A percentile compares a stretch with the other conserved stretches of the same genome.
These are phyloP conservation scores for Physella acuta DNA, from an alignment of 1,140 invertebrate genomes.

Conservation along the genomic window DNA sequence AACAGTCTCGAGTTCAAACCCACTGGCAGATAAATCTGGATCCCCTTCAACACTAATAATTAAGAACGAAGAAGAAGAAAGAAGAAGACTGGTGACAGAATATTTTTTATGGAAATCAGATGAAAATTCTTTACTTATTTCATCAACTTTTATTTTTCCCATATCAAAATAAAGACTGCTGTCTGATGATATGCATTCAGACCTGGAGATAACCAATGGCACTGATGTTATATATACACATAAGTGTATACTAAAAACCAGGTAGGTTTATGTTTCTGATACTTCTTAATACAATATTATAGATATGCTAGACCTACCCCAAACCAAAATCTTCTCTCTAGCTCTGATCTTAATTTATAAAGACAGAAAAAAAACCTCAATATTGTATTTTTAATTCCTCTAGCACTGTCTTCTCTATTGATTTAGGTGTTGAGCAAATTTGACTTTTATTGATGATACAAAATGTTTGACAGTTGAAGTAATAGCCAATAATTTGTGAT, in stretches of 20 bases:
- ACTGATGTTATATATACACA: conserved; percentile 25
- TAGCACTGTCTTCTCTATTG: not conserved
- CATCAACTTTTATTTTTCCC: not conserved
- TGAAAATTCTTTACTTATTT: not conserved
- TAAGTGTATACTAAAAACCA: conserved; percentile 31
- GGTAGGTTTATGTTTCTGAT: too few relatives aligned
- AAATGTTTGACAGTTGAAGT: not conserved
- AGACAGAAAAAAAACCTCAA: not conserved
- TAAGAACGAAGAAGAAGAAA: too few relatives aligned
- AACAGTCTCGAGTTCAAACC: not conserved
- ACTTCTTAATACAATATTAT: too few relatives aligned
- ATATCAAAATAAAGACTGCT: conserved; percentile 27
- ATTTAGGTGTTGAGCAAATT: not conserved
- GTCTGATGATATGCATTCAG: conserved; percentile 30
- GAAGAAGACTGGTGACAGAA: not conserved
- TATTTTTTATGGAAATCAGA: not conserved
- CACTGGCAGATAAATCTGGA: not conserved
- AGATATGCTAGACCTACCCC: too few relatives aligned
- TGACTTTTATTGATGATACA: not conserved
- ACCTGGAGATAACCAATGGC: conserved; percentile 29
- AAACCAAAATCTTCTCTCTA: too few relatives aligned
- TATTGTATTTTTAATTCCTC: not conserved
- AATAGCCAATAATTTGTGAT: not conserved
- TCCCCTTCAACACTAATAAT: too few relatives aligned
- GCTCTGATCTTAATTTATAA: not conserved